Conservation (phyloP, 2,888 invertebrate species). For the Nyleta sp. region DNA sequence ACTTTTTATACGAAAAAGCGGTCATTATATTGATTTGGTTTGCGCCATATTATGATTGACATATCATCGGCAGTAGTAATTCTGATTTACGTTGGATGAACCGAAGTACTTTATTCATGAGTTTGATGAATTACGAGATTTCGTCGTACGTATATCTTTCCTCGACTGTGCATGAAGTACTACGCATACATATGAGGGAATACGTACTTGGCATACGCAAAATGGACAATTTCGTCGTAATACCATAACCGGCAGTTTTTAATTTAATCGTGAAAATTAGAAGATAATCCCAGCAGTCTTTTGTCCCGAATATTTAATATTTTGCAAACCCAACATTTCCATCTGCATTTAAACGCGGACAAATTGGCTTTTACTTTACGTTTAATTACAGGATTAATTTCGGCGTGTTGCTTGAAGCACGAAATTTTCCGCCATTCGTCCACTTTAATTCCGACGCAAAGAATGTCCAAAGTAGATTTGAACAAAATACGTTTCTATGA, state of each 20-base stretch:
- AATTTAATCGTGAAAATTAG: background rate
- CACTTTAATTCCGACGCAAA: background rate
- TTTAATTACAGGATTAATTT: too few species aligned
- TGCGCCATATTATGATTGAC: slow-evolving; percentile 22
- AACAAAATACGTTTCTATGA: slow-evolving; percentile 45
- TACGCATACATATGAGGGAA: slow-evolving; percentile 22
- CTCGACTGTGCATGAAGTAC: slow-evolving; percentile 33
- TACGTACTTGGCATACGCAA: slow-evolving; percentile 18
- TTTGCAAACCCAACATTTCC: too few species aligned
- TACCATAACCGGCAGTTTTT: slow-evolving; percentile 18
- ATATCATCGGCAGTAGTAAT: slow-evolving; percentile 41
- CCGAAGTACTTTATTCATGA: slow-evolving; percentile 51
- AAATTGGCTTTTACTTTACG: background rate
- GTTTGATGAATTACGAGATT: slow-evolving; percentile 41
- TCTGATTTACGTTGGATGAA: slow-evolving; percentile 36
- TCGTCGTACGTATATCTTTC: slow-evolving; percentile 40
- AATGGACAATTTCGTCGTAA: slow-evolving; percentile 21
- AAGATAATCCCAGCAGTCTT: background rate
- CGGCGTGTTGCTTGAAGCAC: too few species aligned
- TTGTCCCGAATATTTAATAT: too few species aligned
- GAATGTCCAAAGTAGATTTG: background rate
- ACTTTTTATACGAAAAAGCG: background rate
- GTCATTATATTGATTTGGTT: slow-evolving; percentile 17
- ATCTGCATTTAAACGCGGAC: too few species aligned
- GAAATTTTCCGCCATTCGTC: too few species aligned